Percentiles rank a stretch among this genome's conserved stretches.
phyloP scores from a whole-genome alignment of 1,140 invertebrate genomes.

The Diuraphis noxia region DNA sequence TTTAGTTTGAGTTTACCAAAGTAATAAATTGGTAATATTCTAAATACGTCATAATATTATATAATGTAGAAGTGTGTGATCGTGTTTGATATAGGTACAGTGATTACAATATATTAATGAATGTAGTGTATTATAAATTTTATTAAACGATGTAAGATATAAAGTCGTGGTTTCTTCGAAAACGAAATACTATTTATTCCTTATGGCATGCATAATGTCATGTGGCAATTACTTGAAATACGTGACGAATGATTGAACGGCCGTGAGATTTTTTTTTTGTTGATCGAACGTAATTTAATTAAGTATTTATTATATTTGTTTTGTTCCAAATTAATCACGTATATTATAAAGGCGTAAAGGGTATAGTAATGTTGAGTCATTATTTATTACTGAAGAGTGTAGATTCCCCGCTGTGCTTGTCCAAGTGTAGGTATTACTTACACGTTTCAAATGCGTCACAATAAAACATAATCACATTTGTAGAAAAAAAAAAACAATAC shows the following conservation, averaged over 20 bases:
- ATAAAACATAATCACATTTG: slow-evolving; percentile 5
- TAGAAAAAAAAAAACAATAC: not conserved
- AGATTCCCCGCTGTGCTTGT: not conserved
- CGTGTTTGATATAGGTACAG: not conserved
- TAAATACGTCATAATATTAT: not conserved
- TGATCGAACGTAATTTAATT: not conserved
- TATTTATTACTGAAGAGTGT: not conserved
- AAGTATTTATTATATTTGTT: not conserved
- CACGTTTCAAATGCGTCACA: not conserved
- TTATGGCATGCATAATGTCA: not conserved
- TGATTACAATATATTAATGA: not conserved
- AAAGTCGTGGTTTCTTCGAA: not conserved
- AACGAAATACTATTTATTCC: not conserved
- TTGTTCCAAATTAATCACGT: not conserved
- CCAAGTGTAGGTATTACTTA: not conserved
- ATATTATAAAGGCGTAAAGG: not conserved
- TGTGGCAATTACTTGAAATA: not conserved
- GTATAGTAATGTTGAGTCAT: not conserved
- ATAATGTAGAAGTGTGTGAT: not conserved
- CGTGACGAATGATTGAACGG: not conserved
- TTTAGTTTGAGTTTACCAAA: not conserved
- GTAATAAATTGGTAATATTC: not conserved
- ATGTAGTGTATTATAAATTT: not conserved
- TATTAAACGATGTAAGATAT: too few species aligned
- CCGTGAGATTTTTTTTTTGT: not conserved